These are phyloP conservation scores for Scolopax bukidnonensis DNA, from an alignment of 2,797 vertebrate genomes.

Conservation along the genomic window DNA sequence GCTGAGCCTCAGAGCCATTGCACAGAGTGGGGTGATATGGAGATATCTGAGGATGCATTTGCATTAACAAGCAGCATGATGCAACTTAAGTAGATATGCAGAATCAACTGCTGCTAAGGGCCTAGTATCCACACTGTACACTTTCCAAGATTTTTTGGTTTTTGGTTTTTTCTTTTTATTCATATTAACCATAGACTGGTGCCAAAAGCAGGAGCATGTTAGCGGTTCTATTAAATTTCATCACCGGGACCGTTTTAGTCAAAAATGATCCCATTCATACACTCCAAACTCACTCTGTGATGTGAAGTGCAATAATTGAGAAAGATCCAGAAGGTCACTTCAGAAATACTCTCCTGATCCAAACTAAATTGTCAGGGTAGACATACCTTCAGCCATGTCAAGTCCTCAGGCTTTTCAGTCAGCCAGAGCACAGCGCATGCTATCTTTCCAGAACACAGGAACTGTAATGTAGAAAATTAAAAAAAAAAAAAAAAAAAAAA, in stretches of 20 bases:
- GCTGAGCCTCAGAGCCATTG: not conserved
- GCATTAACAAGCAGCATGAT: not conserved
- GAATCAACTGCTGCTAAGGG: not conserved
- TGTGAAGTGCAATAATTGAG: not conserved
- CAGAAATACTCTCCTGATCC: not conserved
- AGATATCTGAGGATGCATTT: not conserved
- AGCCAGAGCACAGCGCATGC: accelerated
- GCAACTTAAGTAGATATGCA: not conserved
- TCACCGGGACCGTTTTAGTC: not conserved
- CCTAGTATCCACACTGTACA: not conserved
- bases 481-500: no score
- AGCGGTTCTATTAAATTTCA: not conserved
- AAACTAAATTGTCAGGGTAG: not conserved
- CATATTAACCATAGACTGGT: not conserved
- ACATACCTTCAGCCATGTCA: not conserved
- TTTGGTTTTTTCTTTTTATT: accelerated
- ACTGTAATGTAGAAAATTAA: not conserved
- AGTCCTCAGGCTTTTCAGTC: not conserved
- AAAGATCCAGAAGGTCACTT: not conserved
- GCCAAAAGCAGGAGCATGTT: accelerated
- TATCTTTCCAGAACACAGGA: not conserved
- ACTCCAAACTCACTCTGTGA: not conserved
- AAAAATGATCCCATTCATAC: not conserved
- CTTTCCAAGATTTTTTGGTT: not conserved
- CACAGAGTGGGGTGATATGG: not conserved